Evolutionary conservation across 2,888 invertebrate genomes (phyloP), one percentile per base, ranked within the genome.

Genomic region (Chalcosyrphus nemorum): DNA sequence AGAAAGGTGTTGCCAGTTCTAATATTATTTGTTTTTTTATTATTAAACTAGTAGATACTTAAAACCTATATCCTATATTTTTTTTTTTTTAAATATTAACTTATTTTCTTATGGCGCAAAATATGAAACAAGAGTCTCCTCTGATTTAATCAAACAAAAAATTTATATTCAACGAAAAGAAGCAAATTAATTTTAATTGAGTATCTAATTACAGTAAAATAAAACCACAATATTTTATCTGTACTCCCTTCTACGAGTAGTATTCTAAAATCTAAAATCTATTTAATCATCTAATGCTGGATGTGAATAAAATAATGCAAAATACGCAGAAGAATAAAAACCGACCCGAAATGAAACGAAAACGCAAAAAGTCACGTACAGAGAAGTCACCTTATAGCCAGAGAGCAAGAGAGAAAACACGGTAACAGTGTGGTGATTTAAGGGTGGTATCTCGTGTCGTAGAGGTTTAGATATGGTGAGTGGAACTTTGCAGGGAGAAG

Each of bases 331-430:
- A 77, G 52, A 21, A 29, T 15, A 50, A 50, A 43, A 32, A 29
- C 47, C 65, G 43, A 81, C 50, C 70, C 52, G n/a, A 71, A 54
- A 68, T 63, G 43, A 81, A 71, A 71, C 61, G 65, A 76, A 76
- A 82, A 77, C 72, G 77, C 77, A 77, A 77, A 81, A 82, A 77
- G 77, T 77, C 82, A 82, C 72, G 77, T 82, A 72, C 29, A 15
- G 75, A 65, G 72, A 72, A 82, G 54, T 68, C 72, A 78, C 77
- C 77, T 77, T 77, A 54, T 35, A 68, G 24, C 11, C 56, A 50
- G 66, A 71, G 70, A 71, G 52, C 15, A 38, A 66, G 35, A 43
- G 32, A 76, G 52, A 65, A 50, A 35, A 54, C 29, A 38, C 13
- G 38, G 17, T 50, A 47, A 17, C 43, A 43, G 35, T 17, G 57